phyloP scores from a whole-genome alignment of 2,113 vertebrate genomes.

The Myiozetetes cayanensis region DNA sequence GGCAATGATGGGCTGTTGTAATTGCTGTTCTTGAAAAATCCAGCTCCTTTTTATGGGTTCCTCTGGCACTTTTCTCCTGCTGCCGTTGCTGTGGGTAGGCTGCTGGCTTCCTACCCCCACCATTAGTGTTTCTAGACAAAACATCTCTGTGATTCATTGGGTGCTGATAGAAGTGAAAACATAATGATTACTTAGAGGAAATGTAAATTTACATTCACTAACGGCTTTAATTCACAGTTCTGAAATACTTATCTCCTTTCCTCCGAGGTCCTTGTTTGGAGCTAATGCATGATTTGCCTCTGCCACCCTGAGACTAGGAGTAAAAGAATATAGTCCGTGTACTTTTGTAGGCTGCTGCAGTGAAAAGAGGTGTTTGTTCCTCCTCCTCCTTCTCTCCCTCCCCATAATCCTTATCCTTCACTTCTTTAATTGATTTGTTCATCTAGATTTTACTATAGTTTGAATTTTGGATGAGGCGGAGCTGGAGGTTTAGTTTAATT shows the following conservation, averaged over 20 bases:
- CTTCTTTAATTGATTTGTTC: not conserved
- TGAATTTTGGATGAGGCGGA: not conserved
- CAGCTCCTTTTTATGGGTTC: conserved; percentile 28
- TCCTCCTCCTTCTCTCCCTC: not conserved
- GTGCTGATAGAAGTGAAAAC: conserved; percentile 52
- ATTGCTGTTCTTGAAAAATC: conserved; percentile 3
- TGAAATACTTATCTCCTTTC: conserved; percentile 41
- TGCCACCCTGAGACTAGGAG: not conserved
- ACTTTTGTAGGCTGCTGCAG: not conserved
- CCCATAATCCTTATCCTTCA: not conserved
- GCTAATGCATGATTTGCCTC: conserved; percentile 24
- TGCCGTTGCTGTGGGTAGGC: not conserved
- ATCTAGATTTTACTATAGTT: not conserved
- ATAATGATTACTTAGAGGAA: conserved; percentile 64
- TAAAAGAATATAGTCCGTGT: not conserved
- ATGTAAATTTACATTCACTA: conserved; percentile 64
- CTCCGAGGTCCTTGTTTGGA: conserved; percentile 13
- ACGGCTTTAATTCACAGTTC: conserved; percentile 52
- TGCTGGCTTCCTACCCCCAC: conserved; percentile 43
- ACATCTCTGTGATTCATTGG: conserved; percentile 64
- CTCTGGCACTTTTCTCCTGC: conserved; percentile 28
- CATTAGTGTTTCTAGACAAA: conserved; percentile 55
- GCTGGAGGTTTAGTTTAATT: not conserved
- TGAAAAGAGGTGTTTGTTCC: not conserved
- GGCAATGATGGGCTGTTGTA: not conserved